Conservation (phyloP, 2,888 invertebrate species). For the Hyles lineata region DNA sequence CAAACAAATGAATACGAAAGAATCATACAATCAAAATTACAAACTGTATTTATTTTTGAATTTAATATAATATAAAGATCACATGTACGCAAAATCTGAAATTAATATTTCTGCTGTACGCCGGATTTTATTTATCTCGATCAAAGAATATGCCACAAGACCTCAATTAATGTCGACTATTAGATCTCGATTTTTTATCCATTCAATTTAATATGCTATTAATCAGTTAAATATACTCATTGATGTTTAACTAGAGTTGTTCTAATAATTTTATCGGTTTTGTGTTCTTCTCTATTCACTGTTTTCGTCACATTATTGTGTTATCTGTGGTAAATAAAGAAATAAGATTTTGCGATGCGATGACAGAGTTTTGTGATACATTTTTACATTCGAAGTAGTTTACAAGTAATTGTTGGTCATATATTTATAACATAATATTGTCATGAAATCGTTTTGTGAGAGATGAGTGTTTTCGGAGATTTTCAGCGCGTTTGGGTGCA, state of each 20-base stretch:
- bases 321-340: constrained; percentile 35
- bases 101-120: no score
- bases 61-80: no score
- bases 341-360: constrained; percentile 51
- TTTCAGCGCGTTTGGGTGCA: constrained; percentile 96
- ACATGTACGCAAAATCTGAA: no score
- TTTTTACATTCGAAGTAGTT: constrained; percentile 56
- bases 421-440: constrained; percentile 76
- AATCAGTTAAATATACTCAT: no score
- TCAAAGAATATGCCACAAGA: no score
- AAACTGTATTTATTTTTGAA: no score
- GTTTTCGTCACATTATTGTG: constrained; percentile 28
- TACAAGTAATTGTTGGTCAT: constrained; percentile 47
- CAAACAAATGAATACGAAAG: no score
- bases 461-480: constrained; percentile 95
- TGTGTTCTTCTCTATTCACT: not conserved
- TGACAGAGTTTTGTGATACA: constrained; percentile 68
- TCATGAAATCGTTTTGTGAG: constrained; percentile 83
- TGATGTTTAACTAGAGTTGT: not conserved
- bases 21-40: no score
- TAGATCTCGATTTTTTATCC: no score
- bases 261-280: constrained; percentile 25
- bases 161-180: no score
- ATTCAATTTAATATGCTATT: no score
- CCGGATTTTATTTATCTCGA: no score